phyloP scores from a whole-genome alignment of 2,888 invertebrate genomes.

The Habrosyne pyritoides region DNA sequence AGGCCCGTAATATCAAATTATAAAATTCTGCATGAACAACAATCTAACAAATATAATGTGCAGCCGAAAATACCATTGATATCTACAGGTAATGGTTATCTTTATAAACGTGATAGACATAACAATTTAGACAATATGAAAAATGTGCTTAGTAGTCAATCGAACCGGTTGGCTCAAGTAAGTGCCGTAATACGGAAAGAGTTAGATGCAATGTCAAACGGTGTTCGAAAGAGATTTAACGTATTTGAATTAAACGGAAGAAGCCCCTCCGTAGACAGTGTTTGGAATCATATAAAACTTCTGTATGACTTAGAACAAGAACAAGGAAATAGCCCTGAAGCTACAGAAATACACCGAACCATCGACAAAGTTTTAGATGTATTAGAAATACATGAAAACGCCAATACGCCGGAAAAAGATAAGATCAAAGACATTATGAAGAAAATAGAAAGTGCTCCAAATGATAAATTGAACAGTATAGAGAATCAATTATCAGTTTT shows the following conservation, averaged over 20 bases:
- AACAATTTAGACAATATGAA: slow-evolving; percentile 38
- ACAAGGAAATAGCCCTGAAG: slow-evolving; percentile 44
- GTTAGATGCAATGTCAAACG: slow-evolving; percentile 51
- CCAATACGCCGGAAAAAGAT: slow-evolving; percentile 29
- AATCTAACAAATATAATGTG: neutral
- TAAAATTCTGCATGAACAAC: neutral
- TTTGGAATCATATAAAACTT: slow-evolving; percentile 50
- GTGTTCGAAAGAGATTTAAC: slow-evolving; percentile 41
- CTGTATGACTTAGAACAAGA: slow-evolving; percentile 50
- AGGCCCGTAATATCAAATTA: neutral
- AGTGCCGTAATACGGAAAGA: slow-evolving; percentile 50
- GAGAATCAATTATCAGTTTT: slow-evolving; percentile 35
- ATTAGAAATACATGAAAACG: slow-evolving; percentile 28
- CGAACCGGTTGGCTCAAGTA: slow-evolving; percentile 49
- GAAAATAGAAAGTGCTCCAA: slow-evolving; percentile 38
- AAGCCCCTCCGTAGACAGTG: slow-evolving; percentile 41
- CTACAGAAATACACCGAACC: slow-evolving; percentile 46
- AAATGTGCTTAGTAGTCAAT: slow-evolving; percentile 44
- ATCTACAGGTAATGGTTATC: slow-evolving; percentile 29
- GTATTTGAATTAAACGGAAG: slow-evolving; percentile 28
- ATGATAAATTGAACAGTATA: slow-evolving; percentile 25
- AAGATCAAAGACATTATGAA: slow-evolving; percentile 47
- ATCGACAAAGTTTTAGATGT: slow-evolving; percentile 48
- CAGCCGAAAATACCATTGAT: neutral
- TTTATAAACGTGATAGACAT: slow-evolving; percentile 31